phyloP scores from a whole-genome alignment of 1,140 invertebrate species.

The Neelides sp. region DNA sequence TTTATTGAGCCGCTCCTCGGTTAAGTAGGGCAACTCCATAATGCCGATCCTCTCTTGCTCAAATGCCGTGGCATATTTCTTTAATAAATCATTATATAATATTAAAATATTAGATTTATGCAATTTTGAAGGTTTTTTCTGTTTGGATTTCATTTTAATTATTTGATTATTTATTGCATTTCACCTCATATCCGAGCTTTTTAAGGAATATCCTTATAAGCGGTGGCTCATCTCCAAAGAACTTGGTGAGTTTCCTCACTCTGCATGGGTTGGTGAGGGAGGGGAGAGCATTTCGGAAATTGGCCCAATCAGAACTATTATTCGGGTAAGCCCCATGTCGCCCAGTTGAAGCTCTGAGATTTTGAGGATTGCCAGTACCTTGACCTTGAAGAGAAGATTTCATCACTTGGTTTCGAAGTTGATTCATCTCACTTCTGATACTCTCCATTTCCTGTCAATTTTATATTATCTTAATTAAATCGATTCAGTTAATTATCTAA shows the following conservation, averaged over 20 bases:
- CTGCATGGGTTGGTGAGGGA: conserved; percentile 60
- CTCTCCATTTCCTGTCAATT: conserved; percentile 70
- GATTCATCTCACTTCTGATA: conserved; percentile 66
- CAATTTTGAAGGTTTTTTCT: background rate
- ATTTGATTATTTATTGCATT: too few species aligned
- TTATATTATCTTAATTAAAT: too few species aligned
- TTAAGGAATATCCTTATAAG: conserved; percentile 76
- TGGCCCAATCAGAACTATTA: conserved; percentile 26
- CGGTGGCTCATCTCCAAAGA: conserved; percentile 86
- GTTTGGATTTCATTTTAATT: background rate
- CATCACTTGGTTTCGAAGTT: conserved; percentile 49
- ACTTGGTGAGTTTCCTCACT: conserved; percentile 72
- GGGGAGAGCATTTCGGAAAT: conserved; percentile 33
- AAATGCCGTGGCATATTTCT: conserved; percentile 78
- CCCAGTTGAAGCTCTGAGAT: conserved; percentile 14
- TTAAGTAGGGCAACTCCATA: conserved; percentile 80
- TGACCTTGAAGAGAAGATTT: conserved; percentile 27
- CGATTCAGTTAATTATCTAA: too few species aligned
- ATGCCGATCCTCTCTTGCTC: conserved; percentile 81
- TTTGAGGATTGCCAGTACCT: conserved; percentile 14
- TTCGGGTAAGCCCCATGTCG: conserved; percentile 14
- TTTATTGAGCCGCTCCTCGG: conserved; percentile 73
- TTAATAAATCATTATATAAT: conserved; percentile 33
- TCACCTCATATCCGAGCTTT: conserved; percentile 84
- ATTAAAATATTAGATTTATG: background rate